Evolutionary conservation across 92 coral and sea anemone genomes (phyloP), one percentile per base, ranked within the genome.

Genomic region (Desmophyllum pertusum): DNA sequence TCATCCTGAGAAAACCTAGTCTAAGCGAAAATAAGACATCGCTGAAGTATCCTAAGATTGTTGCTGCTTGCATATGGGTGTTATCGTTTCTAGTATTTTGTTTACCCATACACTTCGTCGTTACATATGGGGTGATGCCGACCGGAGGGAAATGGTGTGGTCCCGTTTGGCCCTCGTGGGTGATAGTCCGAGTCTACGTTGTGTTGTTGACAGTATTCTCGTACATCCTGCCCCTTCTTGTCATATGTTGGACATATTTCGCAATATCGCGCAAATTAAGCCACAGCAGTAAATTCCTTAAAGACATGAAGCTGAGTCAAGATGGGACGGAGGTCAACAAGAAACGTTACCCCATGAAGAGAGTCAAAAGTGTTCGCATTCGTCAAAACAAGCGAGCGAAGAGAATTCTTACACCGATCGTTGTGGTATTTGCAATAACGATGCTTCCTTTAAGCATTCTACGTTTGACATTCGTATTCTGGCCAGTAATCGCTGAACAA

Each of bases 391-490:
- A 74, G 18, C 72, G 73, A 1, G 87, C 81, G 0, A 71, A 74
- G 57, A 74, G 55, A 25, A 59, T 73, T 40, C 72, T 83, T 0
- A 71, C 80, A 25, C 87, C 87, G 19, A 25, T 83, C 29, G 87
- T 57, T 53, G 41, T 73, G 62, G 72, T 83, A 27, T 83, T 74
- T 31, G 79, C 87, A n/a, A 57, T 39, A 1, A 71, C 87, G 7
- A 39, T 83, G 87, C 35, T 83, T 29, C 87, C 87, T 25, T 43
- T 83, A 14, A 81, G 6, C 30, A n/a, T 81, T 27, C 33, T 81
- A 0, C 66, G 85, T 3, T 36, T 70, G 36, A 51, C 67, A 4
- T 14, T 81, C 39, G 76, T 33, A 39, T 50, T 46, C 70, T 69
- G 85, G 85, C 85, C 69, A 19, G 66, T 4, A 23, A 37, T 81